Base-by-base conservation (phyloP, 1,140 invertebrate genomes). In the Pollicipes pollicipes region DNA sequence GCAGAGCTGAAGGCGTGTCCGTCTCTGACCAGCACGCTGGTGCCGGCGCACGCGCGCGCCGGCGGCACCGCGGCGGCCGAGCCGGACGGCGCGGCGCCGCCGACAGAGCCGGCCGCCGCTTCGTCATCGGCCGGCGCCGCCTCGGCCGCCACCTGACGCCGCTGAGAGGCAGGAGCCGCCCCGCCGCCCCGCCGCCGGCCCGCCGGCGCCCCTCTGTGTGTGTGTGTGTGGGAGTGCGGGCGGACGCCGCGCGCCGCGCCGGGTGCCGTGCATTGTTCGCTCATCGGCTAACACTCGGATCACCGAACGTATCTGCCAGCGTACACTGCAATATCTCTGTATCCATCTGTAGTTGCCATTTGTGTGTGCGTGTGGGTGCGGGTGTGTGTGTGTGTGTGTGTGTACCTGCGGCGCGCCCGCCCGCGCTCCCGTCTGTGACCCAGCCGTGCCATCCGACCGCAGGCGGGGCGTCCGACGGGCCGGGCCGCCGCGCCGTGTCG, bases 261-360 rank as follows among this genome's bases (percentile, higher is more conserved):
- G 45, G 45, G 45, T 58, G 45, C 45, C 45, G 45, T 58, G 45
- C 17, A 21, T 58, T 21, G 17, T 58, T 10, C 35, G 35, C 35
- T 6, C n/a, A n/a, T n/a, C 45, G 45, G 45, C 45, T 58, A 58
- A 58, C 45, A 58, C 45, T 58, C 21, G 45, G 45, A 58, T 10
- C 45, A 58, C 45, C 13, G 45, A 21, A 58, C 45, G 13, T 58
- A 10, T 58, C 45, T 21, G 45, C 45, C 45, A 58, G 45, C 45
- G 45, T 58, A 58, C 45, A 58, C 45, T 58, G 45, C 45, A 58
- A 58, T 58, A 58, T 58, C 45, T 58, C 45, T 58, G 45, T 58
- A 58, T 58, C 45, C 45, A 58, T 58, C 45, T 10, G 45, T 58
- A 58, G 45, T 58, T 58, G 45, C 45, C 45, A 58, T 58, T 58